Evolutionary conservation across 1,140 invertebrate genomes (phyloP), one percentile per base, ranked within the genome.

Genomic region (Drosophila kanapiae): DNA sequence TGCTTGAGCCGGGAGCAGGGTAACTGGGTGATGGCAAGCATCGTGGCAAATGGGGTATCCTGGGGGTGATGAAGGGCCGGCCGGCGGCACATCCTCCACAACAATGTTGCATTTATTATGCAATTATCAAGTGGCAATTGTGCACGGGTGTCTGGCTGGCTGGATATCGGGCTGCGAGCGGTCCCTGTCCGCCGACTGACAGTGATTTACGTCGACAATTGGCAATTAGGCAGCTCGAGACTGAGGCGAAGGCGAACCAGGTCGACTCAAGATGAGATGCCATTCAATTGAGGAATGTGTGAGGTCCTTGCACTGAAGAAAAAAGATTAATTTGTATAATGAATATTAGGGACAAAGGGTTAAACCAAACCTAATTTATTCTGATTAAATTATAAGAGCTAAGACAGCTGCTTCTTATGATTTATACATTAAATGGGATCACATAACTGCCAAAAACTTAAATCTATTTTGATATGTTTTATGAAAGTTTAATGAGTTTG

Each of bases 81-180:
- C 70, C 47, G 61, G 29, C 53, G 51, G 45, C 57, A 45, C 47
- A 69, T 70, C 51, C 65, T 84, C 60, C 82, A 76, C 62, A 63
- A 75, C 78, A 90, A 82, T 90, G 78, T 85, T 90, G 85, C 85
- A 90, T 90, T 90, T 91, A 90, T 90, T 90, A 90, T 90, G 85
- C 85, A 90, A 90, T 90, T 90, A 90, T 90, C 85, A 84, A 90
- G 85, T 90, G 85, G 84, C 75, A 71, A 69, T 61, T 60, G 76
- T 78, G 53, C 38, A 31, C 14, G 31, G 58, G 43, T 53, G 35
- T 56, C 51, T 75, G 56, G 40, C 23, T 58, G 40, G 38, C 27
- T 51, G 60, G 10, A 43, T 72, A 58, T 57, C 47, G 37, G 18
- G 42, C 29, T 59, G 38, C 38, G 31, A 45, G 40, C 57, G 53